These are phyloP conservation scores for Pemphigus obesinymphae DNA, from an alignment of 1,140 invertebrate species.

Conservation along the genomic window DNA sequence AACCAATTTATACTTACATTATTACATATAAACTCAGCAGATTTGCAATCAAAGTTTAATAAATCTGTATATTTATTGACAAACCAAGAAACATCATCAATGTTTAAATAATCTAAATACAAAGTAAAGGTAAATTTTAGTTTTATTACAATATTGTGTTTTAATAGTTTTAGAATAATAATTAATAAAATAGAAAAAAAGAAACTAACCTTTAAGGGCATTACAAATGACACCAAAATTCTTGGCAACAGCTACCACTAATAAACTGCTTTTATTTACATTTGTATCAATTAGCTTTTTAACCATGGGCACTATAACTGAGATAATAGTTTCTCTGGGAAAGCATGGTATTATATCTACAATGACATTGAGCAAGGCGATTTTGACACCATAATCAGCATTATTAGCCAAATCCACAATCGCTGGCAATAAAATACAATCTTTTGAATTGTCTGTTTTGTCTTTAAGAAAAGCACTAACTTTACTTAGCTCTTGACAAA, in stretches of 20 bases:
- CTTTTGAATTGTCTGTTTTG: background rate
- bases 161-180: background rate
- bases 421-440: conserved; percentile 26
- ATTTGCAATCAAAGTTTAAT: background rate
- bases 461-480: conserved; percentile 26
- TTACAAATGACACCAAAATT: conserved; percentile 27
- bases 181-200: background rate
- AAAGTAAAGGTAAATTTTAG: too few species aligned
- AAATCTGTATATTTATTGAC: conserved; percentile 25
- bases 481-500: conserved; percentile 35
- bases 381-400: conserved; percentile 26
- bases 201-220: background rate
- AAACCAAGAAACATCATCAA: conserved; percentile 28
- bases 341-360: conserved; percentile 30
- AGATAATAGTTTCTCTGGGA: conserved; percentile 4
- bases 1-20: conserved; percentile 2
- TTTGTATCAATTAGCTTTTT: conserved; percentile 23
- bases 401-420: conserved; percentile 36
- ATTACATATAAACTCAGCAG: background rate
- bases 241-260: background rate
- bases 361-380: conserved; percentile 22
- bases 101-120: conserved; percentile 22
- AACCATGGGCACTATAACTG: conserved; percentile 5
- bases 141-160: background rate
- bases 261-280: background rate